phyloP scores from a whole-genome alignment of 2,797 vertebrate genomes.

The Pogoniulus pusillus region DNA sequence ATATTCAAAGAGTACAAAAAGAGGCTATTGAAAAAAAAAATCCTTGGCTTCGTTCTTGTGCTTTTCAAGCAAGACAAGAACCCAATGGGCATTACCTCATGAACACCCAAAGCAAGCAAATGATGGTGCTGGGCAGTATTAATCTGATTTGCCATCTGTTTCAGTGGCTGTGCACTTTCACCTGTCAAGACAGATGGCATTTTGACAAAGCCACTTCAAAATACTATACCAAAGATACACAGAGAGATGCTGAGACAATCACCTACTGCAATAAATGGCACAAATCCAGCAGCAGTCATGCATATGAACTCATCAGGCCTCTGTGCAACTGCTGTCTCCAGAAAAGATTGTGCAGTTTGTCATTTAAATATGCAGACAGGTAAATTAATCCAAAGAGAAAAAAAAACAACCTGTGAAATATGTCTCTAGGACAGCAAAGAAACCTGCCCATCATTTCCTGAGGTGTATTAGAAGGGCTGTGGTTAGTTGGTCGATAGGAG shows the following conservation, averaged over 20 bases:
- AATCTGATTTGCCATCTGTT: conserved; percentile 26
- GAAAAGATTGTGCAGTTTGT: background rate
- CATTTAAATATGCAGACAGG: background rate
- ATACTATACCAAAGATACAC: background rate
- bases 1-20: background rate
- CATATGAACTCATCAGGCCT: background rate
- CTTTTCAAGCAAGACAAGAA: background rate
- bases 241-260: conserved; percentile 39
- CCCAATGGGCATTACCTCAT: background rate
- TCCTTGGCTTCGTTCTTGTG: background rate
- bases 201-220: conserved; percentile 34
- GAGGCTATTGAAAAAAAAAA: background rate
- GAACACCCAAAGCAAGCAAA: conserved; percentile 11
- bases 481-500: too few relatives aligned
- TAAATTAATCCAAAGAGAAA: background rate
- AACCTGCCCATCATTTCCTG: background rate
- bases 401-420: background rate
- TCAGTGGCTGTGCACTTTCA: background rate
- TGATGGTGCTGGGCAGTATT: background rate
- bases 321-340: background rate
- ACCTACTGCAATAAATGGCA: conserved; percentile 18
- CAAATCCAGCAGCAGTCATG: background rate
- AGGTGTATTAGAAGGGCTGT: too few relatives aligned
- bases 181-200: conserved; percentile 15
- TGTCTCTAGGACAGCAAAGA: background rate